Evolutionary conservation across 2,888 invertebrate species (phyloP).

Genomic region (Macaria notata): DNA sequence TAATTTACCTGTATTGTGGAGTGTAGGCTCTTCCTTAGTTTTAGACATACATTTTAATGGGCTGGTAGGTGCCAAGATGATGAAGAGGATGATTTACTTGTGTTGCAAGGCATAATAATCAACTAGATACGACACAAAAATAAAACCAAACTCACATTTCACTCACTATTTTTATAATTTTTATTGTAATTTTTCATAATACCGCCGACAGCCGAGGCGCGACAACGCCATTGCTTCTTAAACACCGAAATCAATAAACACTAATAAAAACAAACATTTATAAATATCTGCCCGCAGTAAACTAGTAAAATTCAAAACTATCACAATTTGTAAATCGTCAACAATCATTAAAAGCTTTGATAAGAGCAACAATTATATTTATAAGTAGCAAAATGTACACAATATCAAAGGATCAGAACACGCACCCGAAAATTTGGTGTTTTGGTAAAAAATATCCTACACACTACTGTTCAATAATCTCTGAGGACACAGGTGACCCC

Average conservation of each 20-base stretch:
- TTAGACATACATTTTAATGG: too few relatives aligned
- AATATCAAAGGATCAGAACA: slow-evolving; percentile 7
- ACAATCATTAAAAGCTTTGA: slow-evolving; percentile 75
- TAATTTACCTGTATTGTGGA: too few relatives aligned
- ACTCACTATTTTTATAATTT: slow-evolving; percentile 79
- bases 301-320: slow-evolving; percentile 40
- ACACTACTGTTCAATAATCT: too few relatives aligned
- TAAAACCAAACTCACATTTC: slow-evolving; percentile 38
- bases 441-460: slow-evolving; percentile 4
- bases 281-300: slow-evolving; percentile 38
- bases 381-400: slow-evolving; percentile 34
- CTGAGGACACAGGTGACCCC: slow-evolving; percentile 1
- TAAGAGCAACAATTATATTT: slow-evolving; percentile 57
- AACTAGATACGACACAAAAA: too few relatives aligned
- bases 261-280: slow-evolving; percentile 28
- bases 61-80: too few relatives aligned
- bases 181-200: slow-evolving; percentile 81
- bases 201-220: slow-evolving; percentile 61
- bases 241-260: slow-evolving; percentile 31
- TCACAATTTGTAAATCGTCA: slow-evolving; percentile 58
- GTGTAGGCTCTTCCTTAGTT: too few relatives aligned
- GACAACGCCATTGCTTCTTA: slow-evolving; percentile 56
- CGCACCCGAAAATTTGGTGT: slow-evolving; percentile 4
- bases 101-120: too few relatives aligned
- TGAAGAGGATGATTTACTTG: too few relatives aligned